Percentiles rank a stretch among this genome's conserved stretches.
phyloP scores from a whole-genome alignment of 2,888 invertebrate genomes.

The Cheilosia vulpina region DNA sequence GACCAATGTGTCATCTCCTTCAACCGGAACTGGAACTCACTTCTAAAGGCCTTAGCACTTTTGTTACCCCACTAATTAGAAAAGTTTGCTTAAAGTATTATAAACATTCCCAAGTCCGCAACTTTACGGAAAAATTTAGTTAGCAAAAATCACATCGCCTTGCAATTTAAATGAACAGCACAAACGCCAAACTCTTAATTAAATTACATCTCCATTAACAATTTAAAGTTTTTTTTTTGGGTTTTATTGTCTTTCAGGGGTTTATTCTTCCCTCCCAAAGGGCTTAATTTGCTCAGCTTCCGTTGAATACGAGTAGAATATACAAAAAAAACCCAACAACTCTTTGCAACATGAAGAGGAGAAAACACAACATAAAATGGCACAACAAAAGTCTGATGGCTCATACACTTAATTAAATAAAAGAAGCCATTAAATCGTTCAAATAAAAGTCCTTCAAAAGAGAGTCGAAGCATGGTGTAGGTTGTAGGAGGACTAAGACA shows the following conservation, averaged over 20 bases:
- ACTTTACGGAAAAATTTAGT: neutral
- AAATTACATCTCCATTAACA: slow-evolving; percentile 69
- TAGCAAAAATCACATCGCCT: slow-evolving; percentile 24
- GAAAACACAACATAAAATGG: slow-evolving; percentile 52
- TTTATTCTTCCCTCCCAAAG: slow-evolving; percentile 20
- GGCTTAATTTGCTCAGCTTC: slow-evolving; percentile 34
- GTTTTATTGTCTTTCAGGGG: slow-evolving; percentile 44
- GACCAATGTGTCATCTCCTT: too few species aligned
- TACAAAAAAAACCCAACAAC: slow-evolving; percentile 7
- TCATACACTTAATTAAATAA: slow-evolving; percentile 74
- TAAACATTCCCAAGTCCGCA: too few species aligned
- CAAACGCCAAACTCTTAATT: slow-evolving; percentile 53
- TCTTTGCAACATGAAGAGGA: slow-evolving; percentile 38
- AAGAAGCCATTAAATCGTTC: slow-evolving; percentile 71
- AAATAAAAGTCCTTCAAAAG: slow-evolving; percentile 68
- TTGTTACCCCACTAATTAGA: too few species aligned
- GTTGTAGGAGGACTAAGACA: neutral
- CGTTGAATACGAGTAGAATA: slow-evolving; percentile 14
- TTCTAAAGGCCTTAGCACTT: too few species aligned
- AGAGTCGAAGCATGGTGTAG: slow-evolving; percentile 24
- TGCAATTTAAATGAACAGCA: slow-evolving; percentile 38
- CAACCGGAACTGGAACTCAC: too few species aligned
- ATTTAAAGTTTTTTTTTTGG: slow-evolving; percentile 57
- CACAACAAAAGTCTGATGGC: slow-evolving; percentile 65
- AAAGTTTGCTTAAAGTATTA: too few species aligned